Percentiles rank a stretch among this genome's conserved stretches.
phyloP scores from a whole-genome alignment of 2,888 invertebrate species.

The Gryllus longicercus region DNA sequence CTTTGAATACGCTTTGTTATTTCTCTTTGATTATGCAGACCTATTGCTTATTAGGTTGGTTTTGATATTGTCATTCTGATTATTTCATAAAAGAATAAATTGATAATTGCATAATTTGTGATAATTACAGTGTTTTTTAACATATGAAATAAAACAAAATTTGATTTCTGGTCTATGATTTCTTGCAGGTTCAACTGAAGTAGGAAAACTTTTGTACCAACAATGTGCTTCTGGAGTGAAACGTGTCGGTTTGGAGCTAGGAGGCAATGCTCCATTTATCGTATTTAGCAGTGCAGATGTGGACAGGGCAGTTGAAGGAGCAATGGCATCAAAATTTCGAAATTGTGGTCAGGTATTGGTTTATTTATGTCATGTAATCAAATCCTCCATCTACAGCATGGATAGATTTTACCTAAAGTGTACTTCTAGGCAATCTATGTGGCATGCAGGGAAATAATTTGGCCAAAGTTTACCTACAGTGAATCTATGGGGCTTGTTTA shows the following conservation, averaged over 20 bases:
- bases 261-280: conserved; percentile 98
- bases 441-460: too few relatives aligned
- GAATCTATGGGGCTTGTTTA: too few relatives aligned
- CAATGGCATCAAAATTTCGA: conserved; percentile 89
- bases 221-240: conserved; percentile 87
- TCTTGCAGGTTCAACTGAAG: conserved; percentile 66
- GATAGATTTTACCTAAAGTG: too few relatives aligned
- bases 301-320: conserved; percentile 77
- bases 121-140: not conserved
- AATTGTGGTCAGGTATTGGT: conserved; percentile 74
- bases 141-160: not conserved
- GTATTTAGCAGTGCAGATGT: conserved; percentile 91
- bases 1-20: too few relatives aligned
- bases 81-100: not conserved
- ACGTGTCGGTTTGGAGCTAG: conserved; percentile 86
- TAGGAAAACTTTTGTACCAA: conserved; percentile 82
- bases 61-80: not conserved
- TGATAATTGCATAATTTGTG: not conserved
- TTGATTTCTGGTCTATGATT: not conserved
- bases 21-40: not conserved
- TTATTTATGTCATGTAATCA: too few relatives aligned
- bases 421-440: too few relatives aligned
- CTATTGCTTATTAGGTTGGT: not conserved
- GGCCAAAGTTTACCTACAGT: too few relatives aligned
- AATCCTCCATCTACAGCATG: too few relatives aligned